phyloP scores from a whole-genome alignment of 2,113 vertebrate species.

The Poecile atricapillus region DNA sequence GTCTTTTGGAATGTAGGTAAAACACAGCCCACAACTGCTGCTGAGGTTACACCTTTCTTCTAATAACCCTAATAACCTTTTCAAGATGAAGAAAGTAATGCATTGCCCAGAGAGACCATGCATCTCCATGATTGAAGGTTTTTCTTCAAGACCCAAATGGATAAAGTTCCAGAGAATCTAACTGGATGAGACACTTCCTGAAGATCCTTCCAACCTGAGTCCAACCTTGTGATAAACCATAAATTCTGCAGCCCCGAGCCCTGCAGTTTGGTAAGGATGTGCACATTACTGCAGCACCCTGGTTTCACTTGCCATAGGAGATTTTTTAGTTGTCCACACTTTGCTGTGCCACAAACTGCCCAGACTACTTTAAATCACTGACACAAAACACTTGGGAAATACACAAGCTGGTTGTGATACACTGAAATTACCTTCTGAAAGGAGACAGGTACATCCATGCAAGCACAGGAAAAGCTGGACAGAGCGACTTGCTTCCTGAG shows the following conservation, averaged over 20 bases:
- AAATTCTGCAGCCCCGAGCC: neutral
- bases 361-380: neutral
- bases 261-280: neutral
- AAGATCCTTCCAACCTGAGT: neutral
- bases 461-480: neutral
- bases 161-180: neutral
- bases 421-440: neutral
- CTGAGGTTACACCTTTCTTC: neutral
- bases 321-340: neutral
- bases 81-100: neutral
- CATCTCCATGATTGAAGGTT: neutral
- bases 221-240: neutral
- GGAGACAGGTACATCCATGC: neutral
- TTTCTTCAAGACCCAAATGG: neutral
- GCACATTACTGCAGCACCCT: neutral
- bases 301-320: neutral
- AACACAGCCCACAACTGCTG: neutral
- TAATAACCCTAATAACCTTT: neutral
- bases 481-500: neutral
- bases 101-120: fast-evolving
- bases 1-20: neutral
- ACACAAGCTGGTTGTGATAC: neutral
- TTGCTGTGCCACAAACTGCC: neutral
- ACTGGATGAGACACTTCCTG: neutral
- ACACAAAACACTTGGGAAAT: neutral